These are phyloP conservation scores for Ectropis crepuscularia DNA, from an alignment of 2,888 invertebrate genomes.

Conservation along the genomic window DNA sequence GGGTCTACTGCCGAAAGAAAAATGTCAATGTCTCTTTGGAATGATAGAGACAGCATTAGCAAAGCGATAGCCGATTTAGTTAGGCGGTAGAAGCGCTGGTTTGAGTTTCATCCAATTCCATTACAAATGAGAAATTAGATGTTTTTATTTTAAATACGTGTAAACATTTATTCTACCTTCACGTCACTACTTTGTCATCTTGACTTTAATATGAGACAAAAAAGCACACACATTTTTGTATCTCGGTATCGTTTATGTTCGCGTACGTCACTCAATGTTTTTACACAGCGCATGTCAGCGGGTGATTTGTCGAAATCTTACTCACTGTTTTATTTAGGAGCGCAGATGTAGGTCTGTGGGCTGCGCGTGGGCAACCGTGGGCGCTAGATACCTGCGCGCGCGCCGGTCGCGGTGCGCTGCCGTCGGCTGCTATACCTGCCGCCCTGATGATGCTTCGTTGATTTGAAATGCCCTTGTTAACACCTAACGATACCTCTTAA, in stretches of 20 bases:
- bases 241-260: not conserved
- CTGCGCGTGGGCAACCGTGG: constrained; percentile 44
- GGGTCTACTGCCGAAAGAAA: no score
- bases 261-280: not conserved
- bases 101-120: no score
- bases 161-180: no score
- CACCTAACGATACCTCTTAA: constrained; percentile 3
- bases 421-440: constrained; percentile 8
- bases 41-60: no score
- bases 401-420: constrained; percentile 19
- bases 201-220: no score
- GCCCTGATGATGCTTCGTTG: constrained; percentile 19
- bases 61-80: no score
- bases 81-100: no score
- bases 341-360: constrained; percentile 32
- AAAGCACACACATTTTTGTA: no score
- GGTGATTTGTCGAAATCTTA: constrained; percentile 6
- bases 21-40: no score
- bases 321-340: constrained; percentile 12
- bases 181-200: no score
- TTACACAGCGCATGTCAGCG: not conserved
- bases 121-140: no score
- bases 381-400: constrained; percentile 36
- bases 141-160: no score
- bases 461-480: constrained; percentile 16